These are phyloP conservation scores for Eupithecia vulgata DNA, from an alignment of 2,888 invertebrate genomes.

Conservation along the genomic window DNA sequence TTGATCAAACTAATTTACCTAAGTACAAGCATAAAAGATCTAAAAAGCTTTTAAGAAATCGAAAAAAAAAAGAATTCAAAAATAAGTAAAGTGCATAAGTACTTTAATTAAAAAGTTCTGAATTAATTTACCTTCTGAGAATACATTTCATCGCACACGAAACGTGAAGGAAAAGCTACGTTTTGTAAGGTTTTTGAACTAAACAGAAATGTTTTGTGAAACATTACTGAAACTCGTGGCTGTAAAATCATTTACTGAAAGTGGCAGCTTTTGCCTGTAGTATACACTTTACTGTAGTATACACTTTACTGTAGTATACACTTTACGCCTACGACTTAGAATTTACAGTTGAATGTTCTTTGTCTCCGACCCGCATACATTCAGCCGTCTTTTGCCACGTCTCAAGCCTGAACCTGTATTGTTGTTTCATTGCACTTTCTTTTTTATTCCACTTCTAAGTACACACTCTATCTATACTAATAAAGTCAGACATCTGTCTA, in stretches of 20 bases:
- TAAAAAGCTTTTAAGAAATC: not conserved
- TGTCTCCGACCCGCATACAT: not conserved
- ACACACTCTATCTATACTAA: too few species aligned
- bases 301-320: not conserved
- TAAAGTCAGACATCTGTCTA: too few species aligned
- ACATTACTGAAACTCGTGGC: not conserved
- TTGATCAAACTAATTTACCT: too few species aligned
- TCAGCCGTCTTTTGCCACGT: slow-evolving; percentile 1
- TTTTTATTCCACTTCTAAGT: not conserved
- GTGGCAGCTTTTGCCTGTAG: not conserved
- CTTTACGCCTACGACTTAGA: not conserved
- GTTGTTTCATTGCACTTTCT: slow-evolving; percentile 1
- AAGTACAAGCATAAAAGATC: too few species aligned
- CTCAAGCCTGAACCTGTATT: not conserved
- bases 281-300: not conserved
- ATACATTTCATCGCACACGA: not conserved
- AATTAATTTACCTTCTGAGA: not conserved
- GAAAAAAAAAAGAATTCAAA: too few species aligned
- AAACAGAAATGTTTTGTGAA: not conserved
- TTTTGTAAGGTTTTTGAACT: not conserved
- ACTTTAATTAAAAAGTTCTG: not conserved
- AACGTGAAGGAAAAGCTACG: not conserved
- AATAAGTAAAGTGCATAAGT: not conserved
- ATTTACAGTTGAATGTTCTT: not conserved
- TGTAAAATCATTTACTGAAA: not conserved